Evolutionary conservation across 2,888 invertebrate species (phyloP).

Genomic region (Mellilla xanthometata): DNA sequence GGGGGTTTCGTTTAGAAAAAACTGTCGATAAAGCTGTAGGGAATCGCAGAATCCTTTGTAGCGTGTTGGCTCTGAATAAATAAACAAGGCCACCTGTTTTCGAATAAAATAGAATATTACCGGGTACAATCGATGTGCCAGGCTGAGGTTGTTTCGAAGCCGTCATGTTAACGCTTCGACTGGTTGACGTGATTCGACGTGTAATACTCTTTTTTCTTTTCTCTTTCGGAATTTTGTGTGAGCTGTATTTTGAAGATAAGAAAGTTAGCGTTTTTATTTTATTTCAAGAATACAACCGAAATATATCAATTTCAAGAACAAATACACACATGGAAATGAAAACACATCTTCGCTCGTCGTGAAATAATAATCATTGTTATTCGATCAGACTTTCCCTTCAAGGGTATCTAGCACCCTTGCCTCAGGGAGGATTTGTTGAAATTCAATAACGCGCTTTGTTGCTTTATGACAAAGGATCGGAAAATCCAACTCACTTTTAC

Average conservation of each 20-base stretch:
- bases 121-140: slow-evolving; percentile 45
- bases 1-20: slow-evolving; percentile 23
- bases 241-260: too few species aligned
- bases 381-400: slow-evolving; percentile 46
- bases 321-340: slow-evolving; percentile 10
- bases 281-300: too few species aligned
- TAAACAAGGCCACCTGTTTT: slow-evolving; percentile 56
- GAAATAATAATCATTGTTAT: slow-evolving; percentile 35
- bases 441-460: slow-evolving; percentile 59
- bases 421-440: slow-evolving; percentile 50
- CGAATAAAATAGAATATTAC: slow-evolving; percentile 37
- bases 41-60: slow-evolving; percentile 44
- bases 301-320: not conserved
- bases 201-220: slow-evolving; percentile 34
- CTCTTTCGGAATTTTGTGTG: not conserved
- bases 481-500: slow-evolving; percentile 39
- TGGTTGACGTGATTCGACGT: slow-evolving; percentile 49
- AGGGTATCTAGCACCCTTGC: slow-evolving; percentile 37
- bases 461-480: slow-evolving; percentile 47
- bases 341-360: slow-evolving; percentile 13
- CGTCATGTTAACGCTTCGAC: slow-evolving; percentile 54
- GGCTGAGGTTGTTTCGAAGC: slow-evolving; percentile 29
- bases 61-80: slow-evolving; percentile 52
- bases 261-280: too few species aligned
- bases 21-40: slow-evolving; percentile 33